phyloP scores from a whole-genome alignment of 2,888 invertebrate species.

The Caenorhabditis sp. region DNA sequence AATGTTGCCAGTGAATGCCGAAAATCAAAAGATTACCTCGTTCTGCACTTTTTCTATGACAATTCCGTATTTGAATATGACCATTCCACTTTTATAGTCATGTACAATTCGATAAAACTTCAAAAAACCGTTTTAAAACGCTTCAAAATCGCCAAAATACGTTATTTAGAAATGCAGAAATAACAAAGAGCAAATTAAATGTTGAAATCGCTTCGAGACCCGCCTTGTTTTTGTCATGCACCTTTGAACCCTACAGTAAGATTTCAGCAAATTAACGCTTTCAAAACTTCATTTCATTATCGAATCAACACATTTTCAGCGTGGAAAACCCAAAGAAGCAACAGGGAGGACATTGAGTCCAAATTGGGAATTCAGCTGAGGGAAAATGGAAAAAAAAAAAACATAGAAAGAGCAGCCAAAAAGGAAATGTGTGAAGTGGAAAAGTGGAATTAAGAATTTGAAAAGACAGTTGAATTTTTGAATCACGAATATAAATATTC shows the following conservation, averaged over 20 bases:
- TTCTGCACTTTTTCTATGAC: not conserved
- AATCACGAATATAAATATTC: constrained; percentile 18
- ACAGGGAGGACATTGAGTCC: not conserved
- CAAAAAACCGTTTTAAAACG: not conserved
- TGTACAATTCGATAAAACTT: not conserved
- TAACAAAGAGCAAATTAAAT: not conserved
- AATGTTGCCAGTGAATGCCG: no score
- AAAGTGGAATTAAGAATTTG: constrained; percentile 11
- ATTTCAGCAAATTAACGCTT: not conserved
- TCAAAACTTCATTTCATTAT: constrained; percentile 3
- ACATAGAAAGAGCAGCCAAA: constrained; percentile 18
- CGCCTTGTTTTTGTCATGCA: not conserved
- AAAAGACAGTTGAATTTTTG: constrained; percentile 17
- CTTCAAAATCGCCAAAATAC: not conserved
- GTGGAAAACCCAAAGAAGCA: constrained; percentile 2
- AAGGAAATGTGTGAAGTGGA: constrained; percentile 19
- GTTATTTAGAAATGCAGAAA: not conserved
- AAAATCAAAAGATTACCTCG: not conserved
- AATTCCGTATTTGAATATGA: constrained; percentile 32
- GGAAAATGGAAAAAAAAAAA: not conserved
- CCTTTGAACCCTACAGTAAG: constrained; percentile 17
- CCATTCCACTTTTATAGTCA: not conserved
- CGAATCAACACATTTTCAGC: constrained; percentile 8
- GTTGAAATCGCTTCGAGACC: constrained; percentile 3
- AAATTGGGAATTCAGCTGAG: constrained; percentile 1